Conservation (phyloP, 2,888 invertebrate species). For the Napeogenes sylphis region DNA sequence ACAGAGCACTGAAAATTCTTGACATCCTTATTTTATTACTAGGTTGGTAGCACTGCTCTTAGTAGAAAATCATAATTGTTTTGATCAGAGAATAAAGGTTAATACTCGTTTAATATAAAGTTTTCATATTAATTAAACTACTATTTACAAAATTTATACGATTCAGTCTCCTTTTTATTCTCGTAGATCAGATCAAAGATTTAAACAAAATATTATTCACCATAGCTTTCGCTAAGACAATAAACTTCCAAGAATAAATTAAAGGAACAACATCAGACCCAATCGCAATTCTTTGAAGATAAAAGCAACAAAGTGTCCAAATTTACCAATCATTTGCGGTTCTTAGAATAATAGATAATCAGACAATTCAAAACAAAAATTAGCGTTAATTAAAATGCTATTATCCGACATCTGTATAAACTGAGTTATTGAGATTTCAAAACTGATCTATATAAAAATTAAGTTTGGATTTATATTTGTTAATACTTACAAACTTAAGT, state of each 20-base stretch:
- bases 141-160: no score
- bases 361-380: not conserved
- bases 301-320: conserved; percentile 10
- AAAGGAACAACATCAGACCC: not conserved
- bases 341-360: conserved; percentile 4
- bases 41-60: no score
- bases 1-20: conserved; percentile 15
- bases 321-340: conserved; percentile 20
- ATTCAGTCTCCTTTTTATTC: not conserved
- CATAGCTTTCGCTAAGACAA: not conserved
- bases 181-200: not conserved
- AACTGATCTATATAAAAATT: not conserved
- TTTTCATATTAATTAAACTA: no score
- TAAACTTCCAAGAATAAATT: conserved; percentile 1
- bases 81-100: no score
- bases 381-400: not conserved
- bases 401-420: not conserved
- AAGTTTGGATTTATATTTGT: not conserved
- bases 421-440: not conserved
- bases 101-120: no score
- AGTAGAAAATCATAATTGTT: no score
- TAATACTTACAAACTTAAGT: not conserved
- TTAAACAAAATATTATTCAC: not conserved
- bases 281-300: not conserved
- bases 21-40: conserved; percentile 12